phyloP scores from a whole-genome alignment of 2,888 invertebrate genomes.

The Alentia gelatinosa region DNA sequence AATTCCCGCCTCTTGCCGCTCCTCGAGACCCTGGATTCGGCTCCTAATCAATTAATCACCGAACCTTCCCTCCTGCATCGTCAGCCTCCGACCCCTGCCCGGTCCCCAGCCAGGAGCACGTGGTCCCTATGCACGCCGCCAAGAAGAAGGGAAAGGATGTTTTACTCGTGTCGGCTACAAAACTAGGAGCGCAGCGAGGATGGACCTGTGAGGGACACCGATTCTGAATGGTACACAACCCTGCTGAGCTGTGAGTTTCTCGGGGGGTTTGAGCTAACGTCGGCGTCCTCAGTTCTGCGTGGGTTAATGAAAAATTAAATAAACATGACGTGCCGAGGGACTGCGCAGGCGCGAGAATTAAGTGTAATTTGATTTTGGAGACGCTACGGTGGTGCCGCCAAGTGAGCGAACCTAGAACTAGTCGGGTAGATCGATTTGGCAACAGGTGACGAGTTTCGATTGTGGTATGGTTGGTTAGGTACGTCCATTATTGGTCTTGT shows the following conservation, averaged over 20 bases:
- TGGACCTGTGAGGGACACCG: too few species aligned
- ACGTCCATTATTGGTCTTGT: not conserved
- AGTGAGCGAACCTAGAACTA: not conserved
- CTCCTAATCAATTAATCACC: not conserved
- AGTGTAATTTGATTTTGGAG: slow-evolving; percentile 1
- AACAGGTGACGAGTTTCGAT: not conserved
- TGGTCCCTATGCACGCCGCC: too few species aligned
- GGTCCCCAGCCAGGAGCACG: not conserved
- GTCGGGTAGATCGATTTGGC: not conserved
- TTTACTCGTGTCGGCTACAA: too few species aligned
- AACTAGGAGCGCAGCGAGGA: too few species aligned
- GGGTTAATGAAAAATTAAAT: slow-evolving; percentile 1
- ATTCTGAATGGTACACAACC: too few species aligned
- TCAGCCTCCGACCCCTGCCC: not conserved
- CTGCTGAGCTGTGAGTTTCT: too few species aligned
- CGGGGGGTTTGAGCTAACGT: too few species aligned
- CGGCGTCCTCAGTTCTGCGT: not conserved
- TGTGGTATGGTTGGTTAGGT: not conserved
- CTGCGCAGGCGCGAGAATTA: not conserved
- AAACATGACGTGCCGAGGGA: not conserved
- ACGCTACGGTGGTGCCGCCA: not conserved
- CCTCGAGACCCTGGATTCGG: not conserved
- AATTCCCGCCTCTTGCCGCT: not conserved
- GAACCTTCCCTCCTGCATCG: too few species aligned
- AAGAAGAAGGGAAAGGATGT: too few species aligned